A percentile compares a stretch with the other conserved stretches of the same genome.
Evolutionary conservation across 2,888 invertebrate species (phyloP).

Genomic region (Diloba caeruleocephala): DNA sequence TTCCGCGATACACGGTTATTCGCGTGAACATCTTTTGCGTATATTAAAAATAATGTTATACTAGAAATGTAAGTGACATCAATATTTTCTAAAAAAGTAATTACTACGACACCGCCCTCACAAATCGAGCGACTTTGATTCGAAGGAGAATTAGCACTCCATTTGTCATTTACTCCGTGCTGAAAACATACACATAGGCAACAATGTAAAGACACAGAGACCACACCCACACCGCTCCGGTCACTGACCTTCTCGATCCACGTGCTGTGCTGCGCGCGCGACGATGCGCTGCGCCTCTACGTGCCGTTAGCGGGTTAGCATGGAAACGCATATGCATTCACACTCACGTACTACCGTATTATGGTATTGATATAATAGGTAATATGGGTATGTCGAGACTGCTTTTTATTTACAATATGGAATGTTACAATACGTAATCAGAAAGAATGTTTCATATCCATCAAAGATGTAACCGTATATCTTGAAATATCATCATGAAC

Average conservation of each 20-base stretch:
- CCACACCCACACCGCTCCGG: conserved; percentile 56
- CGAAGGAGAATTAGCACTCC: neutral
- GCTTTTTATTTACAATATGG: conserved; percentile 30
- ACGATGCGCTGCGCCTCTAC: conserved; percentile 85
- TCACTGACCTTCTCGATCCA: conserved; percentile 96
- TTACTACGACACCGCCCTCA: no score
- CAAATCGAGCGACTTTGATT: neutral
- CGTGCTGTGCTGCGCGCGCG: conserved; percentile 90
- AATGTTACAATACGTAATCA: no score
- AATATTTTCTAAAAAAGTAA: no score
- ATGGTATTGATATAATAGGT: conserved; percentile 47
- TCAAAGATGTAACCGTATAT: no score
- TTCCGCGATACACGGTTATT: no score
- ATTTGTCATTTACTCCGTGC: conserved; percentile 11
- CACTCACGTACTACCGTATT: conserved; percentile 75
- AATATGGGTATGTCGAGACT: conserved; percentile 50
- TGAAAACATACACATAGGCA: conserved; percentile 48
- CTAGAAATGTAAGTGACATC: no score
- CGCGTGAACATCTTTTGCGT: no score
- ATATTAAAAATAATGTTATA: no score
- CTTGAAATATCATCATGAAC: neutral
- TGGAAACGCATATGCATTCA: conserved; percentile 87
- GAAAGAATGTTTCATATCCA: no score
- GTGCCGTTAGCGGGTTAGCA: conserved; percentile 88
- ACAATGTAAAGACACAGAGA: conserved; percentile 37